phyloP scores from a whole-genome alignment of 2,888 invertebrate genomes.

The Drosophila aldrichi region DNA sequence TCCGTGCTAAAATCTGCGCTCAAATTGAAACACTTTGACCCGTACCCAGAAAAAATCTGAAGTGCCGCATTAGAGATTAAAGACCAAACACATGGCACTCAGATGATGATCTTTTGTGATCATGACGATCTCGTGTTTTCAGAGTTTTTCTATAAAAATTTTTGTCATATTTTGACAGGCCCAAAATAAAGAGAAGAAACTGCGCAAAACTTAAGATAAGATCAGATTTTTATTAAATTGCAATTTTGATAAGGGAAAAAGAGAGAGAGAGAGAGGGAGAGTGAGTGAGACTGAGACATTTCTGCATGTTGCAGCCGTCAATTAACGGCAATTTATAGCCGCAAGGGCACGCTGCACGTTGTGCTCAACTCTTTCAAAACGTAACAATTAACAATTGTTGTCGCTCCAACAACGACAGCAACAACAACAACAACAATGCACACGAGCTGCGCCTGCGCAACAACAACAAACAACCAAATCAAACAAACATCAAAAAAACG shows the following conservation, averaged over 20 bases:
- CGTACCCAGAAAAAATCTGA: constrained; percentile 47
- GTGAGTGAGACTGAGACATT: neutral
- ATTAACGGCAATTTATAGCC: constrained; percentile 66
- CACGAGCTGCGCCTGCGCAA: constrained; percentile 69
- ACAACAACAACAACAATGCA: constrained; percentile 30
- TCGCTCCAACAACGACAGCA: no score
- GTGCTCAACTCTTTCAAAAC: constrained; percentile 31
- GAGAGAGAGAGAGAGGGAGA: neutral
- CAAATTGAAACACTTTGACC: constrained; percentile 80
- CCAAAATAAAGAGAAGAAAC: neutral
- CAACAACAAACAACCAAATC: constrained; percentile 66
- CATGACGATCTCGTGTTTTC: neutral
- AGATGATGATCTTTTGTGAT: constrained; percentile 12
- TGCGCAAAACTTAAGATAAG: constrained; percentile 23
- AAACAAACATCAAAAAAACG: constrained; percentile 58
- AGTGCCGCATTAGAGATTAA: constrained; percentile 71
- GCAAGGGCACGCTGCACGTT: constrained; percentile 47
- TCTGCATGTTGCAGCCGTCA: constrained; percentile 51
- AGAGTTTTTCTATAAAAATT: constrained; percentile 4
- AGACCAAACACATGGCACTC: constrained; percentile 41
- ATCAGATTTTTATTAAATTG: neutral
- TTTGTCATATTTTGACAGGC: constrained; percentile 65
- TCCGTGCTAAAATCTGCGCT: constrained; percentile 78
- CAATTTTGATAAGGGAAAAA: neutral
- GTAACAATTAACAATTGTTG: constrained; percentile 81